These are phyloP conservation scores for Tinamus guttatus DNA, from an alignment of 2,113 vertebrate species.

Conservation along the genomic window DNA sequence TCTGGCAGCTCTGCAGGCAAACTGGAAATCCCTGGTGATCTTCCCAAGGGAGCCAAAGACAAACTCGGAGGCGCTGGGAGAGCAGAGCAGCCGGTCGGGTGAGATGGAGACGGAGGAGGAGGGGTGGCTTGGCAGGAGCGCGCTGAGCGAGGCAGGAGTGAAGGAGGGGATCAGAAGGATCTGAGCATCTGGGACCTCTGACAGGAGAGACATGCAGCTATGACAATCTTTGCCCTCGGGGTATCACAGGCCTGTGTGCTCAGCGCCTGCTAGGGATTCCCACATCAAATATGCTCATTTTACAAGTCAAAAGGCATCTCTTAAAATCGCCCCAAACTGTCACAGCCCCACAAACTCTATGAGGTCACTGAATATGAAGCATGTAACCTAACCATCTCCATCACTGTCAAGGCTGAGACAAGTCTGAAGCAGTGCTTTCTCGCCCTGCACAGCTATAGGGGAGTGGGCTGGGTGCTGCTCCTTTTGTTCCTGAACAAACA, in stretches of 20 bases:
- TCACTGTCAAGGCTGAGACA: background rate
- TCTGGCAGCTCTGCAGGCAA: background rate
- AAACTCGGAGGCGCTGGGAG: background rate
- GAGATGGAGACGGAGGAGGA: background rate
- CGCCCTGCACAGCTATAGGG: background rate
- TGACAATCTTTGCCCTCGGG: background rate
- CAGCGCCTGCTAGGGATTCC: background rate
- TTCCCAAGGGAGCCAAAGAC: background rate
- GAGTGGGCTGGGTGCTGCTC: conserved; percentile 10
- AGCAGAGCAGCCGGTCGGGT: background rate
- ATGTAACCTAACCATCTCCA: conserved; percentile 8
- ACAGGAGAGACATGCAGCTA: background rate
- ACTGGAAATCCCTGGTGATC: background rate
- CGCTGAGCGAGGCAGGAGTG: accelerated
- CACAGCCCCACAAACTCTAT: background rate
- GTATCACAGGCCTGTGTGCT: background rate
- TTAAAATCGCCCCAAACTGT: background rate
- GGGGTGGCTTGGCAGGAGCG: accelerated
- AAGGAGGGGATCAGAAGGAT: background rate
- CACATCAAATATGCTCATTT: background rate
- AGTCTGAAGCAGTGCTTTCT: background rate
- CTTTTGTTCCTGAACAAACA: conserved; percentile 39
- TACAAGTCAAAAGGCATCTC: background rate
- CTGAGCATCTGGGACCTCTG: background rate
- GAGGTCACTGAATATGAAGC: accelerated